phyloP scores from a whole-genome alignment of 2,888 invertebrate genomes.

The Autographa gamma region DNA sequence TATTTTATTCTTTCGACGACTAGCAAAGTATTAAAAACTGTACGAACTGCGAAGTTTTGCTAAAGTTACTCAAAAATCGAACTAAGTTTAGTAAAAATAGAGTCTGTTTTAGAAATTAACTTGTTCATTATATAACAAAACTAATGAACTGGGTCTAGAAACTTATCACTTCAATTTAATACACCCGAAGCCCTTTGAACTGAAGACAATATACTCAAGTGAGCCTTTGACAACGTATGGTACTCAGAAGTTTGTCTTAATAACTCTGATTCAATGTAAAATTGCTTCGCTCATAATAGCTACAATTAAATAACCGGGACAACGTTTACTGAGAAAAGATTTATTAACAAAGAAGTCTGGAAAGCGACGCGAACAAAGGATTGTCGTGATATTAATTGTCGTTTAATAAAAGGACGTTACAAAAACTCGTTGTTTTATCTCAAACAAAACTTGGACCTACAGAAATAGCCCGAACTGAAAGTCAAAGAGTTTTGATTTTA shows the following conservation, averaged over 20 bases:
- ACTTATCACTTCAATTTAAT: constrained; percentile 33
- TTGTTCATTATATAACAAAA: not conserved
- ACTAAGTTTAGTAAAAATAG: not conserved
- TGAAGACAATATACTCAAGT: constrained; percentile 12
- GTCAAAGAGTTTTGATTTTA: constrained; percentile 17
- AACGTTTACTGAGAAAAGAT: constrained; percentile 40
- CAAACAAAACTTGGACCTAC: constrained; percentile 21
- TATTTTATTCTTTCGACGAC: constrained; percentile 19
- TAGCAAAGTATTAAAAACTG: constrained; percentile 13
- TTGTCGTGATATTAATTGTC: constrained; percentile 54
- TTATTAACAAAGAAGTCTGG: constrained; percentile 35
- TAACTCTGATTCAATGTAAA: constrained; percentile 35
- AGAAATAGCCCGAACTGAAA: constrained; percentile 38
- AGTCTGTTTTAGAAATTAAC: not conserved
- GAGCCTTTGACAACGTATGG: constrained; percentile 20
- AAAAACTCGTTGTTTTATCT: constrained; percentile 48
- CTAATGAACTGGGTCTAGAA: not conserved
- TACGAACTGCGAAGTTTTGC: not conserved
- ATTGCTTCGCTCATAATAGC: constrained; percentile 24
- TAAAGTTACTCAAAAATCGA: not conserved
- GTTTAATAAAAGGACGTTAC: constrained; percentile 47
- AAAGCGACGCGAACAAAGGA: constrained; percentile 40
- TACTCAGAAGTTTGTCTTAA: constrained; percentile 30
- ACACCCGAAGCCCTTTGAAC: constrained; percentile 17
- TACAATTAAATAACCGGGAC: constrained; percentile 29